These are phyloP conservation scores for Drosophila leontia DNA, from an alignment of 1,140 invertebrate species.

Conservation along the genomic window DNA sequence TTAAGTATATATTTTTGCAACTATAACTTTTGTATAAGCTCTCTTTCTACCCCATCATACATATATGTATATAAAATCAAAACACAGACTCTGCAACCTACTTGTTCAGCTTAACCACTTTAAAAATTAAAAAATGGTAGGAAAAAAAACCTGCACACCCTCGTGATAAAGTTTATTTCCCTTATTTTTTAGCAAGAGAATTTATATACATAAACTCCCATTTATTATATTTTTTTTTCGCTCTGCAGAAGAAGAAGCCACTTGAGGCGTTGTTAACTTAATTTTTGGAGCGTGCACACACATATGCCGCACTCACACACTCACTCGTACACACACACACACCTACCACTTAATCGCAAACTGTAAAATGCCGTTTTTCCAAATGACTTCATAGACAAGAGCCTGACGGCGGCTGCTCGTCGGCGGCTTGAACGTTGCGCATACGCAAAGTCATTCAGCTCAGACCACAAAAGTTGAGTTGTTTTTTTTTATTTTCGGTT, in stretches of 20 bases:
- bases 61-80: constrained; percentile 3
- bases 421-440: constrained; percentile 48
- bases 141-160: constrained; percentile 41
- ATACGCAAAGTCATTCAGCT: constrained; percentile 74
- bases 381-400: constrained; percentile 81
- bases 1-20: constrained; percentile 33
- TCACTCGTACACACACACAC: constrained; percentile 21
- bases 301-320: constrained; percentile 61
- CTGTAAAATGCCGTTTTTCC: constrained; percentile 79
- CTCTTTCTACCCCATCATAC: neutral
- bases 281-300: constrained; percentile 83
- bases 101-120: constrained; percentile 46
- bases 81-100: constrained; percentile 29
- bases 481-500: constrained; percentile 1
- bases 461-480: constrained; percentile 37
- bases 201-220: constrained; percentile 15
- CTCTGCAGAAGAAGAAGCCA: constrained; percentile 59
- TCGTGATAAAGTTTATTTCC: constrained; percentile 54
- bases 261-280: constrained; percentile 82
- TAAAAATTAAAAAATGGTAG: constrained; percentile 1
- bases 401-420: constrained; percentile 48
- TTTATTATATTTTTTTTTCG: constrained; percentile 24
- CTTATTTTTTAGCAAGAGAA: constrained; percentile 6
- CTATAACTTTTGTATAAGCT: constrained; percentile 25
- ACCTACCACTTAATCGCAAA: constrained; percentile 70